A percentile compares a stretch with the other conserved stretches of the same genome.
Conservation (phyloP, 2,888 invertebrate genomes). For the Cephus pygmeus region DNA sequence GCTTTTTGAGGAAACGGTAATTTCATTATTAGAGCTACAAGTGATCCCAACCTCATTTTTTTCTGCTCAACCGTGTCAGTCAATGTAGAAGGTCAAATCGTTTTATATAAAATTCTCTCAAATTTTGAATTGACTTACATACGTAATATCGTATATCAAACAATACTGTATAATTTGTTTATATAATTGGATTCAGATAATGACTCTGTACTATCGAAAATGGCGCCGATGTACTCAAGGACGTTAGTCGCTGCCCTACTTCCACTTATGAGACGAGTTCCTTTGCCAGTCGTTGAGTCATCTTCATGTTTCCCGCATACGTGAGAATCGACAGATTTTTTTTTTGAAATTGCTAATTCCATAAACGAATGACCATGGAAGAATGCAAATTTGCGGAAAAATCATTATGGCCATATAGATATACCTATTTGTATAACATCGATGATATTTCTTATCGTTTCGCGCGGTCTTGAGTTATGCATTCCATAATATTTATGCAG, state of each 20-base stretch:
- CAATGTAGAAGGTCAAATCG: neutral
- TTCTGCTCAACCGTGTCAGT: neutral
- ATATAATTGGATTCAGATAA: neutral
- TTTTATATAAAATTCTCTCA: neutral
- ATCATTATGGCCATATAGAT: neutral
- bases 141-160: neutral
- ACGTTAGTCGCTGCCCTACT: neutral
- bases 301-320: neutral
- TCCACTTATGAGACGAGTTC: neutral
- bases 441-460: neutral
- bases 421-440: neutral
- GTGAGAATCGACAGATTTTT: neutral
- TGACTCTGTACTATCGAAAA: neutral
- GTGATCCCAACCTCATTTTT: neutral
- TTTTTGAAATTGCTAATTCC: neutral
- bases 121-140: neutral
- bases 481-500: neutral
- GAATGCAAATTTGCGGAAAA: neutral
- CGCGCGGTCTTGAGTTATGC: neutral
- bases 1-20: neutral
- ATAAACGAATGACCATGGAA: neutral
- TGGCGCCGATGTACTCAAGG: neutral
- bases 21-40: neutral
- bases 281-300: neutral
- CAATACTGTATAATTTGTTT: neutral